Evolutionary conservation across 2,113 vertebrate genomes (phyloP), one percentile per base, ranked within the genome.

Genomic region (Aptenodytes forsteri): DNA sequence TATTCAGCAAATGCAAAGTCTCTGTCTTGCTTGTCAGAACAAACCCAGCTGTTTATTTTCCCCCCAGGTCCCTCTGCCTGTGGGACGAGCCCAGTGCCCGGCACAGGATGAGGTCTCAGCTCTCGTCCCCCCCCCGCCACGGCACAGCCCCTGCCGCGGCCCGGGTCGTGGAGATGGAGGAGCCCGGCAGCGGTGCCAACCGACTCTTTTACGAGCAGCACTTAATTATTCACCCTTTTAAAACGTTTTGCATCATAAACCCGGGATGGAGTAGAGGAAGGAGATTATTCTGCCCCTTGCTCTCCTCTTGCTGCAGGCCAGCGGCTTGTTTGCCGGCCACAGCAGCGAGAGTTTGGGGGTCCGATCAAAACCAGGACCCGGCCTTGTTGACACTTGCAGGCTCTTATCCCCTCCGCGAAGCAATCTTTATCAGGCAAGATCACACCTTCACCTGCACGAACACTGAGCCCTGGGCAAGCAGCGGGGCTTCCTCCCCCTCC

Each of bases 221-320:
- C 81, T 96, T 95, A 90, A 93, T 96, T 90, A 97, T 73, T 90
- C 40, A 7, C 72, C 71, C 80, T 92, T 95, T 97, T 73, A 84
- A 94, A 93, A 91, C 7, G 69, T 90, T 96, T 95, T 94, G 95
- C 96, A 62, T 71, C 94, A 82, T 92, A 96, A 96, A 96, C 69
- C 80, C 32, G 54, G 49, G 61, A 93, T 38, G 65, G 83, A 90
- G 66, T 9, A 2, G 69, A 73, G 71, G 82, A 89, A 66, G 54
- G 83, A 7, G 23, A 93, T 94, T 69, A 67, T 66, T 56, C 64
- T 75, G 62, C 32, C 5, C 3, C 23, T 81, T 5, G 6, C 54
- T 42, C 27, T 62, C 22, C 40, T 40, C 25, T 32, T 9, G 42
- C 64, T 50, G 58, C 56, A 76, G 52, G 70, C 65, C 87, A 83